Conservation (phyloP, 2,888 invertebrate species). For the Parasteatoda lunata region DNA sequence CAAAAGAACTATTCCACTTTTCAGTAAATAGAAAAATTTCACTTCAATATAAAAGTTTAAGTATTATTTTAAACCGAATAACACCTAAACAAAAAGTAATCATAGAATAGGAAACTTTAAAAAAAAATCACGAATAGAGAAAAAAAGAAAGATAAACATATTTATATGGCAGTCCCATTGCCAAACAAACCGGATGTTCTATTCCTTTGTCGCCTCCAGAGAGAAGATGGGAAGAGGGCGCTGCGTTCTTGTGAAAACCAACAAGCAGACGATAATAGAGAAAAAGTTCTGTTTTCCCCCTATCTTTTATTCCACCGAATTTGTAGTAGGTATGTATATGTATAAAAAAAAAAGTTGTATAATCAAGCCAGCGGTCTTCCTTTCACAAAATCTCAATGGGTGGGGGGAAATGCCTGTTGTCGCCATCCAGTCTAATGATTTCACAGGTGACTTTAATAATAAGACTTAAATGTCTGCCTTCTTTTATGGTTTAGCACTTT, state of each 20-base stretch:
- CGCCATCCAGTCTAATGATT: not conserved
- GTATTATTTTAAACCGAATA: too few relatives aligned
- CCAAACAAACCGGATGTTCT: slow-evolving; percentile 46
- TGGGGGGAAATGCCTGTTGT: not conserved
- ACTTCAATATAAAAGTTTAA: too few relatives aligned
- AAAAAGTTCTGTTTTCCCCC: not conserved
- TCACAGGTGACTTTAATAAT: not conserved
- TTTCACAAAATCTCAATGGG: not conserved
- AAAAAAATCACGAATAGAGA: not conserved
- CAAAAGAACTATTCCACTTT: too few relatives aligned
- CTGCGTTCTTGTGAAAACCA: not conserved
- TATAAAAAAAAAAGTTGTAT: not conserved
- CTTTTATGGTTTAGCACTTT: too few relatives aligned
- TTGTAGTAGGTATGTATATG: not conserved
- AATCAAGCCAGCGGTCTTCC: not conserved
- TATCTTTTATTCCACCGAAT: not conserved
- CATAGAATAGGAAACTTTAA: too few relatives aligned
- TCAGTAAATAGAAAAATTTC: too few relatives aligned
- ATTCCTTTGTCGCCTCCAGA: slow-evolving; percentile 26
- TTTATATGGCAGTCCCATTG: slow-evolving; percentile 16
- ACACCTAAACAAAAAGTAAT: too few relatives aligned
- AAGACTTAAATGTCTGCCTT: too few relatives aligned
- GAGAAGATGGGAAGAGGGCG: slow-evolving; percentile 12
- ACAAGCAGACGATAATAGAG: not conserved
- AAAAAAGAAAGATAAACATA: slow-evolving; percentile 22